Base-by-base conservation (phyloP, 1,140 invertebrate genomes). In the Pectinophora gossypiella region DNA sequence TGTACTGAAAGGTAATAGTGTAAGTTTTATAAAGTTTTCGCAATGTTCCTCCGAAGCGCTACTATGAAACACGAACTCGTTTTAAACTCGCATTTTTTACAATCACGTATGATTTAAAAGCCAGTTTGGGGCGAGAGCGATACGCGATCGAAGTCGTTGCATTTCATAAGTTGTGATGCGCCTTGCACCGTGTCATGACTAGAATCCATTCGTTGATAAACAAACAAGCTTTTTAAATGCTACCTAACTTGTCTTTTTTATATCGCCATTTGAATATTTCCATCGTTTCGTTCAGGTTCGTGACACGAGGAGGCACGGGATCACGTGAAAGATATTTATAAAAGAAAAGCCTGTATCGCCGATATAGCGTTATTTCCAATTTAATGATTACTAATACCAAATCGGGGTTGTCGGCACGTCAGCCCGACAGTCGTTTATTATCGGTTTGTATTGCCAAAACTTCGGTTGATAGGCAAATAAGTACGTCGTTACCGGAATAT, bases 141-240 rank as follows among this genome's bases (percentile, higher is more conserved):
- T 9, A 12, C 27, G n/a, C 27, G 27, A 32, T 32, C 16, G 36
- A 12, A 27, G 5, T 27, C 12, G 36, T 15, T 40, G 36, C 36
- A 40, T 18, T 40, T 15, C 36, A 32, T 32, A 32, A 32, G 27
- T 18, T 40, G 36, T 40, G n/a, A 40, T 40, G 27, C 27, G 27
- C 36, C 23, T 36, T 82, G 76, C 77, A 81, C 67, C 63, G 56
- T 86, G 57, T 75, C 82, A 82, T 86, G 82, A 70, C 79, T 76
- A 80, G 60, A 65, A 72, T 64, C 80, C 77, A 86, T 86, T 83
- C 79, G 74, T 83, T 73, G 77, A 68, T 76, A 68, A 78, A 78
- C 76, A 86, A 84, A 86, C 83, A 86, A 85, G 72, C 74, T 85
- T 86, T 86, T 86, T 86, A 86, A 86, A 86, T 83, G 83, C 79